phyloP scores from a whole-genome alignment of 2,888 invertebrate species.

The Nomada hirtipes region DNA sequence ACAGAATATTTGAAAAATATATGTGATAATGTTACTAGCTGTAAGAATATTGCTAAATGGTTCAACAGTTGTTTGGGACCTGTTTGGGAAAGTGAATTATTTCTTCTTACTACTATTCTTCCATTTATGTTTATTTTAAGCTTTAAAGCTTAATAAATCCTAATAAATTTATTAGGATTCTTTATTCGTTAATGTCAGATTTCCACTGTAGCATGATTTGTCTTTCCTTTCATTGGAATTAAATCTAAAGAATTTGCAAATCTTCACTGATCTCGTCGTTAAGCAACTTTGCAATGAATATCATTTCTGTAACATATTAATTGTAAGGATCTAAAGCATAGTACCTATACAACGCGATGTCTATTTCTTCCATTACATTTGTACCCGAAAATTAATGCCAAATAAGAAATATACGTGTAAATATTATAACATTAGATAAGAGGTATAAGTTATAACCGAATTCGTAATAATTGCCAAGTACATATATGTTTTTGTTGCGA shows the following conservation, averaged over 20 bases:
- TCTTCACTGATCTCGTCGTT: conserved; percentile 26
- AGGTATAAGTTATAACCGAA: too few species aligned
- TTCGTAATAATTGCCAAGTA: too few species aligned
- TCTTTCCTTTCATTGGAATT: background rate
- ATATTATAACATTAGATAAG: conserved; percentile 5
- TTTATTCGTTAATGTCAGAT: background rate
- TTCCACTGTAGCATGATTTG: background rate
- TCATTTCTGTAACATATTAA: conserved; percentile 17
- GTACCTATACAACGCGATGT: background rate
- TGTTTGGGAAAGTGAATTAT: conserved; percentile 5
- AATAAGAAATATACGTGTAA: conserved; percentile 14
- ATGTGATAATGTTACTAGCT: conserved; percentile 23
- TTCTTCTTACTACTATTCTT: conserved; percentile 33
- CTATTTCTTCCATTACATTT: background rate
- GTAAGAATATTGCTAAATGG: background rate
- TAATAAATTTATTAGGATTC: background rate
- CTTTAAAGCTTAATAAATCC: too few species aligned
- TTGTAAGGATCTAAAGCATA: background rate
- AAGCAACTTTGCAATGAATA: background rate
- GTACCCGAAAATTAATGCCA: conserved; percentile 14
- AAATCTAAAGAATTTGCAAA: background rate
- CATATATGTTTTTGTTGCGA: too few species aligned
- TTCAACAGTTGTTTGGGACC: background rate
- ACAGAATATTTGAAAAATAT: background rate
- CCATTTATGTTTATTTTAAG: conserved; percentile 13